These are phyloP conservation scores for Chinchilla lanigera DNA, from an alignment of 2,113 vertebrate genomes.

Conservation along the genomic window DNA sequence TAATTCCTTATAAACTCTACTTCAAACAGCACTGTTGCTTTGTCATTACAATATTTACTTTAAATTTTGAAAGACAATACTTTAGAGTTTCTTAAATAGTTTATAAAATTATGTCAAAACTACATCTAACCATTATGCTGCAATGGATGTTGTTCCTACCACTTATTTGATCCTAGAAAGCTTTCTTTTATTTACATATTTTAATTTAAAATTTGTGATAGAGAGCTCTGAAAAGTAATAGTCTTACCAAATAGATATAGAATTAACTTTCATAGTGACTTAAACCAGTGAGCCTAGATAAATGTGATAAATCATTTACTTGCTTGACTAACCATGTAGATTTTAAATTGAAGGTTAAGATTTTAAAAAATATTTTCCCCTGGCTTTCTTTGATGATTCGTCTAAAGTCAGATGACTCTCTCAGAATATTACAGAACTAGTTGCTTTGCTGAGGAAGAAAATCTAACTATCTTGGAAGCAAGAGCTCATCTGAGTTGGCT, in stretches of 20 bases:
- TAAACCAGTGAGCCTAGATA: conserved; percentile 73
- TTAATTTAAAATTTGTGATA: not conserved
- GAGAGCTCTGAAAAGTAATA: conserved; percentile 60
- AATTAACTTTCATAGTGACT: conserved; percentile 71
- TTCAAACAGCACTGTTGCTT: not conserved
- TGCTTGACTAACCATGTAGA: conserved; percentile 77
- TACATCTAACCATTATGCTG: not conserved
- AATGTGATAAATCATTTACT: conserved; percentile 80
- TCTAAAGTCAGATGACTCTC: not conserved
- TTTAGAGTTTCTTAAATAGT: conserved; percentile 33
- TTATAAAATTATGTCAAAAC: conserved; percentile 9
- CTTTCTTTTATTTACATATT: not conserved
- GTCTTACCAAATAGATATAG: conserved; percentile 42
- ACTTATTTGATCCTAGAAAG: not conserved
- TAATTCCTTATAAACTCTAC: not conserved
- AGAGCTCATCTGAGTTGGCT: not conserved
- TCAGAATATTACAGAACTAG: not conserved
- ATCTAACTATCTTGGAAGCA: not conserved
- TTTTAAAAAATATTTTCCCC: conserved; percentile 28
- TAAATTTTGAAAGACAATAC: not conserved
- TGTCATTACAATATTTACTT: not conserved
- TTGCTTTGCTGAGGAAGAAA: not conserved
- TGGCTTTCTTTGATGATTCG: conserved; percentile 40
- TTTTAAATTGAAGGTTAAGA: conserved; percentile 77
- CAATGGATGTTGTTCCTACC: not conserved